Evolutionary conservation across 2,797 vertebrate genomes (phyloP), one percentile per base, ranked within the genome.

Genomic region (Muscicapa comitata): DNA sequence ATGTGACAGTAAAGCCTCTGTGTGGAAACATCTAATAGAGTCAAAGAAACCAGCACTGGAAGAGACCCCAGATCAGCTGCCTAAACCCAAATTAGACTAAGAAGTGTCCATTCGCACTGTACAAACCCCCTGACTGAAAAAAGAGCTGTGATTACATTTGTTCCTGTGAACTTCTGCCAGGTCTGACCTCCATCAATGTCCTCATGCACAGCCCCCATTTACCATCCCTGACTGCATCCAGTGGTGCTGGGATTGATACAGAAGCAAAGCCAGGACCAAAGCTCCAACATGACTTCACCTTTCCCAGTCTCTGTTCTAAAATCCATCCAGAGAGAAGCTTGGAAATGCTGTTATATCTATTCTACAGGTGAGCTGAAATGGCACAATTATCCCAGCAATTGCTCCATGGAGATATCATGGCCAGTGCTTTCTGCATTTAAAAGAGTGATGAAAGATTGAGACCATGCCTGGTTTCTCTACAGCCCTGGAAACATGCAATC

Each of bases 21-120:
- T 72, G 74, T 87, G 85, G 96, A 95, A 96, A 90, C 35, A 82
- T 79, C 85, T 82, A 77, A 73, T 11, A 61, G 35, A 68, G 20
- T 86, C 66, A 90, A 93, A 91, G 82, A 68, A 93, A 61, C 33
- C 43, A 65, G 70, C 37, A 45, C 38, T 66, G 59, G 28, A 86
- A 90, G 14, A 88, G 65, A 94, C 68, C 54, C 31, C 76, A 83
- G 55, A 88, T 75, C 75, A 90, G 73, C 72, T 83, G 13, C 24
- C 62, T 83, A 58, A 86, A 88, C 45, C 50, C n/a, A 68, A 95
- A 70, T 25, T 50, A 90, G 79, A 50, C 47, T 83, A 37, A 51
- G 29, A 35, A 88, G 45, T 0, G 0, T 29, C 71, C 42, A 31
- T 19, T 47, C 67, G 82, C 19, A 3, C 37, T 16, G 24, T 11